Conservation (phyloP, 64 coral and sea anemone species). For the Pocillopora verrucosa region DNA sequence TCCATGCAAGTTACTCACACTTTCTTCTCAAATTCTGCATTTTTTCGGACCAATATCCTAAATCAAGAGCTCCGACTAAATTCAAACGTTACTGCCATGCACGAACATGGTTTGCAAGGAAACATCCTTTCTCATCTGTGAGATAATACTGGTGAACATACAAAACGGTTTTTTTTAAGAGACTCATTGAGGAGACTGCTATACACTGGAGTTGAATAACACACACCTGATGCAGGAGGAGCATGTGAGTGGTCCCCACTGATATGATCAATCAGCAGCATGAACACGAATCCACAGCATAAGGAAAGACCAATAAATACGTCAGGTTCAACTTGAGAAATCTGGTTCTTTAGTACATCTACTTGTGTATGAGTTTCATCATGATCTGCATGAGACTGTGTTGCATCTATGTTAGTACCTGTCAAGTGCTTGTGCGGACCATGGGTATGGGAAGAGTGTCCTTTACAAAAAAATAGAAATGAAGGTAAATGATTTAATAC, state of each 20-base stretch:
- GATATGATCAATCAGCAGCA: slow-evolving; percentile 89
- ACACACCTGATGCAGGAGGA: slow-evolving; percentile 39
- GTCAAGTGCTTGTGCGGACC: not conserved
- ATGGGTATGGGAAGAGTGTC: slow-evolving; percentile 40
- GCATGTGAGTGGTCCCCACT: slow-evolving; percentile 94
- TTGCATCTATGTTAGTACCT: not conserved
- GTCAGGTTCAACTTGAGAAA: slow-evolving; percentile 83
- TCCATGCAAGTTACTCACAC: too few species aligned
- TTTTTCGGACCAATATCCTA: too few species aligned
- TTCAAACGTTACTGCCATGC: too few species aligned
- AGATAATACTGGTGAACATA: too few species aligned
- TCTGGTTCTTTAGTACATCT: slow-evolving; percentile 52
- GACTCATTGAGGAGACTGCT: too few species aligned
- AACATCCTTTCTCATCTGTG: too few species aligned
- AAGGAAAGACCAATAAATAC: slow-evolving; percentile 95
- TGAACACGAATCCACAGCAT: slow-evolving; percentile 93
- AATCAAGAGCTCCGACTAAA: too few species aligned
- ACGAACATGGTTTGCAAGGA: too few species aligned
- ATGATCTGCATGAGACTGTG: not conserved
- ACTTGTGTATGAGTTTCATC: slow-evolving; percentile 23
- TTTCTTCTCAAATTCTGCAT: too few species aligned
- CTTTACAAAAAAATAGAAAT: slow-evolving; percentile 6
- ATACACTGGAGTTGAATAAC: not conserved
- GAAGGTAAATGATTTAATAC: not conserved
- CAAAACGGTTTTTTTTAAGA: too few species aligned